A percentile compares a stretch with the other conserved stretches of the same genome.
Evolutionary conservation across 2,888 invertebrate species (phyloP).

Genomic region (Camptogramma bilineatum): DNA sequence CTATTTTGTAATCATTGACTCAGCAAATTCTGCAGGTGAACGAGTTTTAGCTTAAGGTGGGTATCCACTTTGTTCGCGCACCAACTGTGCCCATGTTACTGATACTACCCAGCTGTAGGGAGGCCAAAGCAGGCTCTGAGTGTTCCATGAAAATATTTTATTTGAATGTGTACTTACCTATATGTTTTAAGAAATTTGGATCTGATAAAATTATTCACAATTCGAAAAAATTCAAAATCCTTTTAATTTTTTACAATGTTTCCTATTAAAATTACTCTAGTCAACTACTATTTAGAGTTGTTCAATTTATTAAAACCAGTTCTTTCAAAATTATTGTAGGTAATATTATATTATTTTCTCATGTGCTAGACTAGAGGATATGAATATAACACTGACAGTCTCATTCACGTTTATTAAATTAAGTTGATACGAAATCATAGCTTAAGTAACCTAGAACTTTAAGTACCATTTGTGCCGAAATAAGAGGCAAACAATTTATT

Average conservation of each 20-base stretch:
- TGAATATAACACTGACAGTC: conserved; percentile 37
- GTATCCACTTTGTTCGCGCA: no score
- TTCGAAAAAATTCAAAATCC: not conserved
- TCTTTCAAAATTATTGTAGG: conserved; percentile 7
- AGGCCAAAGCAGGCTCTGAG: not conserved
- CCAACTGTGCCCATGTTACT: no score
- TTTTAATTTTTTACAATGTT: no score
- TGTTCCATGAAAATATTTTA: no score
- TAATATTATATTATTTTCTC: conserved; percentile 13
- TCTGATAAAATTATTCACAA: no score
- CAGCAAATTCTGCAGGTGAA: no score
- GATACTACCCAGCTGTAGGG: no score
- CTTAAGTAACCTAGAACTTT: conserved; percentile 27
- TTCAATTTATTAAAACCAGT: not conserved
- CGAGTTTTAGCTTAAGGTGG: no score
- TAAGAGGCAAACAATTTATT: conserved; percentile 25
- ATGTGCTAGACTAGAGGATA: conserved; percentile 50
- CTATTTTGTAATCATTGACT: conserved; percentile 2
- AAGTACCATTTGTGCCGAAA: conserved; percentile 32
- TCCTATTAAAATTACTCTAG: conserved; percentile 6
- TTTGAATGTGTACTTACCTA: no score
- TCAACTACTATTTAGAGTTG: conserved; percentile 13
- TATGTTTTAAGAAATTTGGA: no score
- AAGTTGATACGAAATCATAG: conserved; percentile 24
- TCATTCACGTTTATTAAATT: conserved; percentile 23